phyloP scores from a whole-genome alignment of 2,113 vertebrate genomes.

The Muntiacus muntjak region DNA sequence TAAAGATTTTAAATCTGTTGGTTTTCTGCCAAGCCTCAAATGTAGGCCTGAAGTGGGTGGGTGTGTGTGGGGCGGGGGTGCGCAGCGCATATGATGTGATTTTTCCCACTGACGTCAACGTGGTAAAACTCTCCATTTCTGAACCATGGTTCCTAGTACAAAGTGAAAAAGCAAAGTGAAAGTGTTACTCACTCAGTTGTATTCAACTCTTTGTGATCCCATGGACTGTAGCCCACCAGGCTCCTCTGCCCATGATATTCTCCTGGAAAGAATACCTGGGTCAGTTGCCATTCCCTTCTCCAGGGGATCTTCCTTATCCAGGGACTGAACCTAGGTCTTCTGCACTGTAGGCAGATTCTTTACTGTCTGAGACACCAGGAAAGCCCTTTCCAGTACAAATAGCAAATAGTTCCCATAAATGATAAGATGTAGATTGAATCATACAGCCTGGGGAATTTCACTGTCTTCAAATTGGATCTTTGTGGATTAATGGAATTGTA shows the following conservation, averaged over 20 bases:
- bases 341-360: background rate
- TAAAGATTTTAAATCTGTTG: background rate
- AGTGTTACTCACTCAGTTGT: background rate
- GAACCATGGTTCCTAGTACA: background rate
- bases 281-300: background rate
- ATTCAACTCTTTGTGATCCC: background rate
- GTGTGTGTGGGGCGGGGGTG: fast-evolving
- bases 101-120: background rate
- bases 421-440: background rate
- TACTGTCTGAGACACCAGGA: background rate
- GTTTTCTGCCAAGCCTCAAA: background rate
- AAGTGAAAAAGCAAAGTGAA: background rate
- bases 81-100: background rate
- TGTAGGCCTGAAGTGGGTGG: background rate
- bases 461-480: slow-evolving; percentile 46
- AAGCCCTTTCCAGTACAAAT: background rate
- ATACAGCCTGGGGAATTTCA: background rate
- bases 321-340: background rate
- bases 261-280: background rate
- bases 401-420: background rate
- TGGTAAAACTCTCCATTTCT: background rate
- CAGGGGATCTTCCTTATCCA: background rate
- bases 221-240: background rate
- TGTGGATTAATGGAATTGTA: slow-evolving; percentile 1
- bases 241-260: background rate